Evolutionary conservation across 2,113 vertebrate genomes (phyloP).

Genomic region (Willisornis vidua): DNA sequence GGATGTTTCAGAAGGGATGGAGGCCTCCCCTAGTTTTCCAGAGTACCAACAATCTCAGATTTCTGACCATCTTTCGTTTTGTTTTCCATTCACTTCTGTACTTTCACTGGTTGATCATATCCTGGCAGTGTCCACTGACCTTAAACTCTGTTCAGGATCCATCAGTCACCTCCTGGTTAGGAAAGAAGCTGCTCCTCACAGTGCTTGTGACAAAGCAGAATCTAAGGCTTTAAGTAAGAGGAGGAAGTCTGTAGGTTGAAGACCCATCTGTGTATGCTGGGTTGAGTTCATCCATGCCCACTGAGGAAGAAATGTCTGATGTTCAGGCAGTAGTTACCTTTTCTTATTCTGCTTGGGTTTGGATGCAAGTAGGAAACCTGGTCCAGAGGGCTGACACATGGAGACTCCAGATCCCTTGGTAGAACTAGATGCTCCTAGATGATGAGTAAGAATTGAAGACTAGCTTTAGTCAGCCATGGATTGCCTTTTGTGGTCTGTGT

Average conservation of each 20-base stretch:
- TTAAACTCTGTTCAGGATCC: neutral
- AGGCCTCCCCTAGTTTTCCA: neutral
- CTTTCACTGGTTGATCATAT: neutral
- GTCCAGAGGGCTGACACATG: neutral
- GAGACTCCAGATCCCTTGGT: neutral
- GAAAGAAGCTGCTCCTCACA: neutral
- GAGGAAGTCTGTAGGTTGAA: neutral
- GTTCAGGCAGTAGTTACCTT: neutral
- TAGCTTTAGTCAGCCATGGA: neutral
- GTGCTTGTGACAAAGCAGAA: neutral
- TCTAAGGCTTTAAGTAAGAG: neutral
- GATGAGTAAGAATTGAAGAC: neutral
- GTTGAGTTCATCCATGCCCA: neutral
- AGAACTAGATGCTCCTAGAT: neutral
- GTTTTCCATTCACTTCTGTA: neutral
- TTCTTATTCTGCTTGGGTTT: neutral
- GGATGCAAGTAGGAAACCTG: neutral
- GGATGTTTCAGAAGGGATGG: neutral
- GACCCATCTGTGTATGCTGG: neutral
- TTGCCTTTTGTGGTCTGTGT: neutral
- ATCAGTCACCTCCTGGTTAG: neutral
- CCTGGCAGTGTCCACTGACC: neutral
- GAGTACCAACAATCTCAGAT: neutral
- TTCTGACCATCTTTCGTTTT: neutral
- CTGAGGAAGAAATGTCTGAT: neutral